A percentile compares a stretch with the other conserved stretches of the same genome.
Conservation (phyloP, 2,888 invertebrate species). For the Trichacis sp. region DNA sequence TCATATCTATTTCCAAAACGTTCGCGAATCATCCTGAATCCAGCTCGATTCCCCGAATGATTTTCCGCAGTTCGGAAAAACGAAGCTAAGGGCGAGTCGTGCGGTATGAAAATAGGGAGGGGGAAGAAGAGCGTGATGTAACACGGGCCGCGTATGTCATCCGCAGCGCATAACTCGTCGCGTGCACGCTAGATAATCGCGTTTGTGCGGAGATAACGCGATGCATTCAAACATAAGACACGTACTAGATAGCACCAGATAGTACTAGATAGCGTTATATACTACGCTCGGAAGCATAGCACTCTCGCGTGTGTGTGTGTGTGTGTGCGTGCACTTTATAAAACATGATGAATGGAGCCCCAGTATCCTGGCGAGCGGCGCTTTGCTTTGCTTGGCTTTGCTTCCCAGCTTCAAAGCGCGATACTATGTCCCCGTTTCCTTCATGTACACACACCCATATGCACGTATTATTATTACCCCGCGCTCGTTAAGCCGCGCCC, state of each 20-base stretch:
- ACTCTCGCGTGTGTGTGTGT: too few relatives aligned
- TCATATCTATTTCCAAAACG: too few relatives aligned
- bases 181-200: conserved; percentile 20
- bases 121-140: conserved; percentile 6
- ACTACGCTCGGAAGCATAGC: too few relatives aligned
- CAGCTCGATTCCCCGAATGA: too few relatives aligned
- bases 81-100: too few relatives aligned
- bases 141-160: conserved; percentile 17
- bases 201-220: conserved; percentile 30
- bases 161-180: conserved; percentile 29
- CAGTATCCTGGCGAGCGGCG: not conserved
- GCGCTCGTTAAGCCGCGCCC: too few relatives aligned
- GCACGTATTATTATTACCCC: not conserved
- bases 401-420: not conserved
- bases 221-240: conserved; percentile 22
- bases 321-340: conserved; percentile 21
- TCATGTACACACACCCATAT: too few relatives aligned
- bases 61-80: too few relatives aligned
- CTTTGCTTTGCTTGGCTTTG: not conserved
- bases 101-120: too few relatives aligned
- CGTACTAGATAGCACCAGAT: not conserved
- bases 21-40: too few relatives aligned
- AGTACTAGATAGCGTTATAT: too few relatives aligned
- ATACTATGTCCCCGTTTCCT: too few relatives aligned
- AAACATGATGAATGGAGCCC: conserved; percentile 30